phyloP scores from a whole-genome alignment of 2,888 invertebrate species.

The Seladonia tumulorum region DNA sequence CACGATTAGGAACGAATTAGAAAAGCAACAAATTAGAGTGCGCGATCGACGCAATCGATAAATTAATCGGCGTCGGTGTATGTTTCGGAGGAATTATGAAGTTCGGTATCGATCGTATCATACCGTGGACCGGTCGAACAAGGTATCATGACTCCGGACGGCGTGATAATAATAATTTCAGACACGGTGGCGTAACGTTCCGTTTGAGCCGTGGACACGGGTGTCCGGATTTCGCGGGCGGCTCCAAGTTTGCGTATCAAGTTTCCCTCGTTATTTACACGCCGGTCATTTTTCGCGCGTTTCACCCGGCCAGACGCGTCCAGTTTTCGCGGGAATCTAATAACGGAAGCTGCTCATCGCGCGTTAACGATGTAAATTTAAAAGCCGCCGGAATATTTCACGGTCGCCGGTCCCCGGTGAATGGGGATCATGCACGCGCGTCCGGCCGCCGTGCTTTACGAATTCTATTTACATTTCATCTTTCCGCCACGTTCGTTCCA shows the following conservation, averaged over 20 bases:
- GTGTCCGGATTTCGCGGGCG: neutral
- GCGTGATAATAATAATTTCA: neutral
- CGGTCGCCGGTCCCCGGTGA: conserved; percentile 14
- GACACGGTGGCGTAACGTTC: neutral
- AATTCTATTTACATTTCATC: conserved; percentile 72
- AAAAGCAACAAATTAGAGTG: neutral
- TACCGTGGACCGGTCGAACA: neutral
- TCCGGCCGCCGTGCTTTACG: conserved; percentile 31
- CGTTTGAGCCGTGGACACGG: neutral
- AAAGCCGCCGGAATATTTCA: conserved; percentile 55
- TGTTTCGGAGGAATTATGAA: neutral
- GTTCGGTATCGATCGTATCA: neutral
- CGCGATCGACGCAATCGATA: neutral
- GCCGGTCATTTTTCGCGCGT: conserved; percentile 33
- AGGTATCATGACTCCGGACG: neutral
- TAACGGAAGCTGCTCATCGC: conserved; percentile 43
- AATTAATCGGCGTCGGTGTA: neutral
- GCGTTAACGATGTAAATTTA: conserved; percentile 57
- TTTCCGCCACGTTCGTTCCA: conserved; percentile 64
- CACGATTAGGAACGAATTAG: neutral
- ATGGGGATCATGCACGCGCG: conserved; percentile 14
- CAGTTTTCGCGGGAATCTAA: conserved; percentile 39
- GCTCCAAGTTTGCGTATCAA: conserved; percentile 20
- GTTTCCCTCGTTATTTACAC: conserved; percentile 32
- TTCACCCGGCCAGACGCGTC: conserved; percentile 11